Evolutionary conservation across 2,888 invertebrate genomes (phyloP).

Genomic region (Muschampia plurimacula): DNA sequence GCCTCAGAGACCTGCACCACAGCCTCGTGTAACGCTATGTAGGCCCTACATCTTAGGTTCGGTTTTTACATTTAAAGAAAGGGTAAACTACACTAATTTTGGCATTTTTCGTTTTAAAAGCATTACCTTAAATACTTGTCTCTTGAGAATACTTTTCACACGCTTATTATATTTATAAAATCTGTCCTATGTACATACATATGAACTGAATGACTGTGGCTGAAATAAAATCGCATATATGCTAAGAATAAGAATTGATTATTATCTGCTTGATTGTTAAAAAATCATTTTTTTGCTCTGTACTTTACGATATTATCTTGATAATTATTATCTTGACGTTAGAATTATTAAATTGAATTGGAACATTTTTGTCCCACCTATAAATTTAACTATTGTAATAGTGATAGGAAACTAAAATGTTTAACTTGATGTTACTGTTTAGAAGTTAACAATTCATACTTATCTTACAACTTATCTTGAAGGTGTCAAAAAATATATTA

Average conservation of each 20-base stretch:
- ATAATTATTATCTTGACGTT: constrained; percentile 12
- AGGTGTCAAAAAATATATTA: constrained; percentile 24
- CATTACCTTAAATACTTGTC: constrained; percentile 10
- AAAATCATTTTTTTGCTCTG: constrained; percentile 3
- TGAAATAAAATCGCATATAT: constrained; percentile 5
- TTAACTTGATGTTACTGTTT: constrained; percentile 32
- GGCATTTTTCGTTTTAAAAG: constrained; percentile 41
- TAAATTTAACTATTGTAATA: constrained; percentile 33
- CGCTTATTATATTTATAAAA: constrained; percentile 22
- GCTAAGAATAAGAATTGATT: constrained; percentile 21
- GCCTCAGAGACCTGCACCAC: constrained; percentile 51
- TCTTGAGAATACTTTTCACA: constrained; percentile 5
- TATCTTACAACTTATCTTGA: constrained; percentile 19
- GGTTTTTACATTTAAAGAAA: constrained; percentile 54
- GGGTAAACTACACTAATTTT: constrained; percentile 47
- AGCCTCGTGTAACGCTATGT: constrained; percentile 58
- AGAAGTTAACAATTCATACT: constrained; percentile 29
- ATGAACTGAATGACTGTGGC: constrained; percentile 15
- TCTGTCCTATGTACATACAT: constrained; percentile 18
- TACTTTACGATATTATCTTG: constrained; percentile 10
- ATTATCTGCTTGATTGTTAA: constrained; percentile 18
- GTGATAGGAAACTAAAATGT: constrained; percentile 27
- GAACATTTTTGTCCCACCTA: constrained; percentile 34
- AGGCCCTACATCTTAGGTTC: constrained; percentile 69
- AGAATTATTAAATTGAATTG: constrained; percentile 19